These are phyloP conservation scores for Scytalopus superciliaris DNA, from an alignment of 2,113 vertebrate genomes.

Conservation along the genomic window DNA sequence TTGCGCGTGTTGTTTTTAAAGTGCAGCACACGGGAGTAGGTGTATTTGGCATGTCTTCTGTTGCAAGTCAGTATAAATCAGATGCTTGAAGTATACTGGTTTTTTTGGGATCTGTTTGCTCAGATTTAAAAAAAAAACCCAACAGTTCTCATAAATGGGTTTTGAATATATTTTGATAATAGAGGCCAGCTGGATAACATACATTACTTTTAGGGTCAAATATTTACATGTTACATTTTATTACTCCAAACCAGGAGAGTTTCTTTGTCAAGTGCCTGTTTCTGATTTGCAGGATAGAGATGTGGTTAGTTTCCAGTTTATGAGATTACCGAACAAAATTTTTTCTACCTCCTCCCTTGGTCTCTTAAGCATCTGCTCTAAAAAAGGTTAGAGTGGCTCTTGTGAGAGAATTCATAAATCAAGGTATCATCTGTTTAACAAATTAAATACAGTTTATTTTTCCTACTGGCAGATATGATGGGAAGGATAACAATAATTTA, in stretches of 20 bases:
- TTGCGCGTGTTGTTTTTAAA: neutral
- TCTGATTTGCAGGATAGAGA: neutral
- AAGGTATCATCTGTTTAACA: neutral
- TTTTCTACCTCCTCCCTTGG: neutral
- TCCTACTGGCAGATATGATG: neutral
- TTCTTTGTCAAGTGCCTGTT: neutral
- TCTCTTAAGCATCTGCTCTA: neutral
- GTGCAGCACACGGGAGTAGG: accelerated
- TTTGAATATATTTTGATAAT: neutral
- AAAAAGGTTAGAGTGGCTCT: neutral
- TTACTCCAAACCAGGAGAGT: neutral
- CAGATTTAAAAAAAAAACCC: neutral
- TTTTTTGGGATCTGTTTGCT: neutral
- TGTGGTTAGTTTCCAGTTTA: neutral
- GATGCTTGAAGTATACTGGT: too few species aligned
- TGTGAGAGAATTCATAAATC: neutral
- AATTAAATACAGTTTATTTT: neutral
- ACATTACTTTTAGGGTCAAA: neutral
- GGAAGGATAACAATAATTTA: neutral
- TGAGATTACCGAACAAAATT: neutral
- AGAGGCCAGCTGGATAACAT: neutral
- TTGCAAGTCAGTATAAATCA: too few species aligned
- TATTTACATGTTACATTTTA: neutral
- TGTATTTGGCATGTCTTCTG: neutral
- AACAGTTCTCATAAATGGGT: neutral